These are phyloP conservation scores for Ectropis crepuscularia DNA, from an alignment of 2,888 invertebrate species.

Conservation along the genomic window DNA sequence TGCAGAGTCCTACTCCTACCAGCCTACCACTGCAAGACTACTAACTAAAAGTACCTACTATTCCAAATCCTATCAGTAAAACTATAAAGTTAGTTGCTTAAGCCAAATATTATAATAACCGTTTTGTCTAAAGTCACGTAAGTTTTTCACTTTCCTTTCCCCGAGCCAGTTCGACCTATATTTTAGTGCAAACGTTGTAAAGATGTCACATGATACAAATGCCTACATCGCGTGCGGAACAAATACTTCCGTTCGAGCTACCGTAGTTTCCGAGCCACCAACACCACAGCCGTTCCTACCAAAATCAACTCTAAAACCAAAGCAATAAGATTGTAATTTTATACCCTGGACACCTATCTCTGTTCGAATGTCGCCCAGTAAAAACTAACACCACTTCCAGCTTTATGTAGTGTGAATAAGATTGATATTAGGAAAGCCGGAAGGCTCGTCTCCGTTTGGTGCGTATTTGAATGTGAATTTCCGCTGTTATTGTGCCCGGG, in stretches of 20 bases:
- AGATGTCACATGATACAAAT: conserved; percentile 6
- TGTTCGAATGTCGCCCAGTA: too few relatives aligned
- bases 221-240: conserved; percentile 8
- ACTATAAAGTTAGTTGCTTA: too few relatives aligned
- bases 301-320: not conserved
- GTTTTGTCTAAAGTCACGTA: too few relatives aligned
- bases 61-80: too few relatives aligned
- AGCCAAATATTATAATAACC: too few relatives aligned
- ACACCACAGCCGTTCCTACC: too few relatives aligned
- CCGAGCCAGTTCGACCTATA: not conserved
- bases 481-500: conserved; percentile 23
- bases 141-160: too few relatives aligned
- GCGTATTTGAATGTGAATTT: conserved; percentile 15
- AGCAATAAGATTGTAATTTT: not conserved
- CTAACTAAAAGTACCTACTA: too few relatives aligned
- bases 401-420: conserved; percentile 5
- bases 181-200: not conserved
- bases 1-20: too few relatives aligned
- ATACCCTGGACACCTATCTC: not conserved
- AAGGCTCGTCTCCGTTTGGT: not conserved
- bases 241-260: not conserved
- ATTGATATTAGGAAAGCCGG: not conserved
- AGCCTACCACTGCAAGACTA: too few relatives aligned
- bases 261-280: not conserved
- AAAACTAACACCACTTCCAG: not conserved